Evolutionary conservation across 2,113 vertebrate species (phyloP), one percentile per base, ranked within the genome.

Genomic region (Barbus barbus): DNA sequence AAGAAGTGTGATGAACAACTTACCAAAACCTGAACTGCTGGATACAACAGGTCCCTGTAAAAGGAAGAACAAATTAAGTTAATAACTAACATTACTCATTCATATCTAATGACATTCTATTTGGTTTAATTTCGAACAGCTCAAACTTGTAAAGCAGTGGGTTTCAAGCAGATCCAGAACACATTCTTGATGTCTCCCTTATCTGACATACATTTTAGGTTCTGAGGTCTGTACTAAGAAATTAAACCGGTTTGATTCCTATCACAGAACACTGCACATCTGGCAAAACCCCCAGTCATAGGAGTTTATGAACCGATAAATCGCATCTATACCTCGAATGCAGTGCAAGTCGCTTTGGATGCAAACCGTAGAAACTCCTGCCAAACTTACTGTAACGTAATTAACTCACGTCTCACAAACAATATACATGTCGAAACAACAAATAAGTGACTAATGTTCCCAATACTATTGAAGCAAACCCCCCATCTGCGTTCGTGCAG

Each of bases 31-130:
- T n/a, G 83, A 20, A 41, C 9, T 83, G 9, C 13, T 22, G 60
- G 78, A 81, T 12, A 81, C 63, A 36, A 81, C 80, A 46, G 87
- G 83, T 48, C 69, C 63, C 87, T 88, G 83, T 48, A 60, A 36
- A 44, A 51, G 11, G 14, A 16, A 1, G 61, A 72, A 71, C 4
- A 79, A n/a, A 76, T 9, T 4, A 44, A 72, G 20, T 67, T 67
- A 67, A 36, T 9, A 36, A 36, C 33, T 3, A 67, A 20, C 8
- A 67, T 67, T 20, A 20, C 1, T 36, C 16, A 20, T 20, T 36
- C 16, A 20, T 20, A 36, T 18, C 63, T 67, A 5, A 36, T 20
- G 63, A 67, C 11, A 20, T 20, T 31, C 13, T 65, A 31, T 67
- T 33, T 4, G 9, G 33, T 26, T 38, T 60, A 60, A 11, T 60